Percentiles rank a stretch among this genome's conserved stretches.
These are phyloP conservation scores for Oryctolagus cuniculus DNA, from an alignment of 2,113 vertebrate genomes.

Conservation along the genomic window mOryCun1.1 NC_091453.1:8659501-8660000, in stretches of 20 bases:
- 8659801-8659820: not conserved
- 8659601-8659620: not conserved
- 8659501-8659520: constrained; percentile 38
- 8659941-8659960: constrained; percentile 28
- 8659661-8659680: not conserved
- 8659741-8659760: constrained; percentile 21
- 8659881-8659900: constrained; percentile 39
- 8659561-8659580: not conserved
- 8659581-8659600: not conserved
- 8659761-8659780: not conserved
- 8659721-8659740: not conserved
- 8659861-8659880: constrained; percentile 29
- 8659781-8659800: constrained; percentile 52
- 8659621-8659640: constrained; percentile 39
- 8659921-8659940: not conserved
- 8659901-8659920: constrained; percentile 63
- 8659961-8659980: constrained; percentile 54
- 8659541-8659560: not conserved
- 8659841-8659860: constrained; percentile 17
- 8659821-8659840: not conserved
- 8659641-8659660: constrained; percentile 11
- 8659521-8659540: not conserved
- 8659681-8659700: constrained; percentile 14
- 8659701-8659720: constrained; percentile 25
- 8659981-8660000: not conserved